A percentile compares a stretch with the other conserved stretches of the same genome.
Conservation (phyloP, 2,113 vertebrate species). For the Vidua chalybeata region DNA sequence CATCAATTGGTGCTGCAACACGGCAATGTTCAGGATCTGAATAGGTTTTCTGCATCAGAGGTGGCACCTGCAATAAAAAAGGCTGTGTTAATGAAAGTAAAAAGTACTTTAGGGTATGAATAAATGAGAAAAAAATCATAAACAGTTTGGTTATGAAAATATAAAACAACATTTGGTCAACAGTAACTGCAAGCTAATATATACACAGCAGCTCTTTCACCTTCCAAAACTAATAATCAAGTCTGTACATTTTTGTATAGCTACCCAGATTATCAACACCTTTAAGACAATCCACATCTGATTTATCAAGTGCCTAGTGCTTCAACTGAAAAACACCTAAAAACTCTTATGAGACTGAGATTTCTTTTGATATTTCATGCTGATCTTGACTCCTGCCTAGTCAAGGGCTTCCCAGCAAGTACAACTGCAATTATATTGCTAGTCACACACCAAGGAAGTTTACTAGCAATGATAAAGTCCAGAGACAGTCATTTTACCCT, state of each 20-base stretch:
- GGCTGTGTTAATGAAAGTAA: not conserved
- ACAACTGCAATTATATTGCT: not conserved
- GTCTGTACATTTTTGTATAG: not conserved
- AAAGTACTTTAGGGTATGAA: not conserved
- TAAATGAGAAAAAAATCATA: not conserved
- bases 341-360: not conserved
- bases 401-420: not conserved
- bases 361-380: not conserved
- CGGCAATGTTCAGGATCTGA: slow-evolving; percentile 93
- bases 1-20: slow-evolving; percentile 95
- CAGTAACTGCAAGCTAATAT: not conserved
- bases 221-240: not conserved
- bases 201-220: not conserved
- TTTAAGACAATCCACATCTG: not conserved
- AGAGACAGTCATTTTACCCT: not conserved
- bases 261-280: not conserved
- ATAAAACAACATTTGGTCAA: not conserved
- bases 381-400: not conserved
- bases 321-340: not conserved
- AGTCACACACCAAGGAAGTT: not conserved
- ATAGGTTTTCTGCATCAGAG: slow-evolving; percentile 90
- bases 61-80: slow-evolving; percentile 82
- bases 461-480: not conserved
- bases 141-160: not conserved
- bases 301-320: not conserved